A percentile compares a stretch with the other conserved stretches of the same genome.
Evolutionary conservation across 2,113 vertebrate species (phyloP).

Genomic region (Phalacrocorax pelagicus): DNA sequence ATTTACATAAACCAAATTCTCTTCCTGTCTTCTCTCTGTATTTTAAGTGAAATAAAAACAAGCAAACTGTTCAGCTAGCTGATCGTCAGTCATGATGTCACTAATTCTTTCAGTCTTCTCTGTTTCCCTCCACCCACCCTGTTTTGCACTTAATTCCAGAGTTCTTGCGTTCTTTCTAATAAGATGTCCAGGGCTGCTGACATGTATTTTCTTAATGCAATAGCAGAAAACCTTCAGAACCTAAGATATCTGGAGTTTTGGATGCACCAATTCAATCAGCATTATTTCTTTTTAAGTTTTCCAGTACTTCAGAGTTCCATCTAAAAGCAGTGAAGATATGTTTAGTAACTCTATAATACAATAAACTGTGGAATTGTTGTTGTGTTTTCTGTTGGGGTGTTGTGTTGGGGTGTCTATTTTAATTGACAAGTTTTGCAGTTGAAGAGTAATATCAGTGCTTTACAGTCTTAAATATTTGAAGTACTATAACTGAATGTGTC

Average conservation of each 20-base stretch:
- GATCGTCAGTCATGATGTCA: not conserved
- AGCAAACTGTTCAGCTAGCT: not conserved
- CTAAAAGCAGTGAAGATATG: not conserved
- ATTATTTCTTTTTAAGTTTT: not conserved
- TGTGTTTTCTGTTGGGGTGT: not conserved
- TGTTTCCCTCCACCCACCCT: not conserved
- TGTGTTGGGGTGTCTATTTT: not conserved
- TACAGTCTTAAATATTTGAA: not conserved
- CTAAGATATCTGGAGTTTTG: not conserved
- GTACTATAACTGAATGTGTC: not conserved
- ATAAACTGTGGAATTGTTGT: not conserved
- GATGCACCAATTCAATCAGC: not conserved
- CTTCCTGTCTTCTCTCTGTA: not conserved
- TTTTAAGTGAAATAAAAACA: slow-evolving; percentile 1
- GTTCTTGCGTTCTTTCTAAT: not conserved
- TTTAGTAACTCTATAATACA: not conserved
- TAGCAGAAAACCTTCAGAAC: not conserved
- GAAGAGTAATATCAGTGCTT: not conserved
- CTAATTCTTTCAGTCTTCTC: not conserved
- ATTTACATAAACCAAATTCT: not conserved
- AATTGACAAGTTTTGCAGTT: not conserved
- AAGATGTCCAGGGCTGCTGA: not conserved
- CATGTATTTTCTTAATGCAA: not conserved
- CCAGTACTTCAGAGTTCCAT: not conserved
- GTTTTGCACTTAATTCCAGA: not conserved